phyloP scores from a whole-genome alignment of 2,113 vertebrate genomes.

The Sminthopsis crassicaudata region DNA sequence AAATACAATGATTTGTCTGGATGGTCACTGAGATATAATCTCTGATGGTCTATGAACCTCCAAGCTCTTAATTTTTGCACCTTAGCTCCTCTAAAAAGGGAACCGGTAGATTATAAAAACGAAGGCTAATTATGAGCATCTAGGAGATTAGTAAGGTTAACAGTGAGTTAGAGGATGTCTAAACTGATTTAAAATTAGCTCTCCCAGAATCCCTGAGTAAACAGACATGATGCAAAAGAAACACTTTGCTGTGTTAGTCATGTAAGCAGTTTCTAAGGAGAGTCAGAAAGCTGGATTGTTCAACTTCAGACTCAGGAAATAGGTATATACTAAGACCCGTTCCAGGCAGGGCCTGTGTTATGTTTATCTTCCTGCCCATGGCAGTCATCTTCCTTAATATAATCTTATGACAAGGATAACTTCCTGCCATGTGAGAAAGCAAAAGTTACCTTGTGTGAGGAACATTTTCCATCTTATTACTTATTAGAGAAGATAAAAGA shows the following conservation, averaged over 20 bases:
- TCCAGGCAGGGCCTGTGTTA: not conserved
- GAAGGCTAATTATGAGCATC: not conserved
- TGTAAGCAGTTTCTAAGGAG: not conserved
- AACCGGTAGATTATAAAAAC: not conserved
- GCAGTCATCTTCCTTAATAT: too few relatives aligned
- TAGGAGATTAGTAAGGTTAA: not conserved
- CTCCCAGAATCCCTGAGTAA: not conserved
- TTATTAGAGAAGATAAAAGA: not conserved
- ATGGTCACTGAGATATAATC: not conserved
- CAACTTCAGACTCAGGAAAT: not conserved
- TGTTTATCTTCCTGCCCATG: not conserved
- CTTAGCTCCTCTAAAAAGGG: not conserved
- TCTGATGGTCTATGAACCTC: not conserved
- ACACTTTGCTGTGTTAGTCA: not conserved
- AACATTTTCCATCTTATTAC: not conserved
- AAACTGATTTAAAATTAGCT: not conserved
- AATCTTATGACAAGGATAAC: not conserved
- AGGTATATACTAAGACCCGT: not conserved
- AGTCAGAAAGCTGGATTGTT: not conserved
- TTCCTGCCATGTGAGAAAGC: not conserved
- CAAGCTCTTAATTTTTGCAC: not conserved
- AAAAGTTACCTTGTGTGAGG: not conserved
- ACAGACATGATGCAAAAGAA: not conserved
- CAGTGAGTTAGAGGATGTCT: not conserved
- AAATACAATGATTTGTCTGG: not conserved